These are phyloP conservation scores for Amblyornis subalaris DNA, from an alignment of 2,113 vertebrate genomes.

Conservation along the genomic window DNA sequence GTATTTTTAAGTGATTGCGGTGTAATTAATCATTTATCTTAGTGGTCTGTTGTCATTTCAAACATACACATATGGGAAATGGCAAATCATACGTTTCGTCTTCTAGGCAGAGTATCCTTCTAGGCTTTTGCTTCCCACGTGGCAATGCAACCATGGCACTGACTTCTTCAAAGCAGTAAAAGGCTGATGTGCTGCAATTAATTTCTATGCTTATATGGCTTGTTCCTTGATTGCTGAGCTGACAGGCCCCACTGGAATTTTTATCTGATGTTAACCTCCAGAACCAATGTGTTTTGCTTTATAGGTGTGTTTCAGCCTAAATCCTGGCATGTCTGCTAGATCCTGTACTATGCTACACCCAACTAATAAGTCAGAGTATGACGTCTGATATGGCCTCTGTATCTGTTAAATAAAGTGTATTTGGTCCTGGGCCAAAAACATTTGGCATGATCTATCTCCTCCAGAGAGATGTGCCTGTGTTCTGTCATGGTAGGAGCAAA, in stretches of 20 bases:
- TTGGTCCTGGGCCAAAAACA: background rate
- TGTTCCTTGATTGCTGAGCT: background rate
- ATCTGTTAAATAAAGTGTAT: background rate
- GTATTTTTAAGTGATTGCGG: background rate
- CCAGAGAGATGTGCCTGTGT: accelerated
- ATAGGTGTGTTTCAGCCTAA: background rate
- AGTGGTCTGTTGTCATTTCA: background rate
- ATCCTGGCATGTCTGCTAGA: background rate
- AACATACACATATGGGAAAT: background rate
- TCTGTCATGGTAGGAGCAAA: background rate
- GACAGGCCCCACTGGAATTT: background rate
- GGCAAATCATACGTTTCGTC: background rate
- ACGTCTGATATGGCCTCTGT: background rate
- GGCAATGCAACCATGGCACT: background rate
- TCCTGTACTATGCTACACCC: background rate
- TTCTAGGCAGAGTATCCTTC: background rate
- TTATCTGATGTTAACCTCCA: background rate
- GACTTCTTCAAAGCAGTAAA: background rate
- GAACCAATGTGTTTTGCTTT: background rate
- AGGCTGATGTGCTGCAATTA: background rate
- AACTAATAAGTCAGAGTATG: background rate
- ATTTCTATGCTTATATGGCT: background rate
- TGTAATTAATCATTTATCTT: background rate
- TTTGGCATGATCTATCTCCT: background rate
- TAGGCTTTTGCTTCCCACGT: background rate